Base-by-base conservation (phyloP, 1,140 invertebrate species). In the Acromyrmex echinatior region DNA sequence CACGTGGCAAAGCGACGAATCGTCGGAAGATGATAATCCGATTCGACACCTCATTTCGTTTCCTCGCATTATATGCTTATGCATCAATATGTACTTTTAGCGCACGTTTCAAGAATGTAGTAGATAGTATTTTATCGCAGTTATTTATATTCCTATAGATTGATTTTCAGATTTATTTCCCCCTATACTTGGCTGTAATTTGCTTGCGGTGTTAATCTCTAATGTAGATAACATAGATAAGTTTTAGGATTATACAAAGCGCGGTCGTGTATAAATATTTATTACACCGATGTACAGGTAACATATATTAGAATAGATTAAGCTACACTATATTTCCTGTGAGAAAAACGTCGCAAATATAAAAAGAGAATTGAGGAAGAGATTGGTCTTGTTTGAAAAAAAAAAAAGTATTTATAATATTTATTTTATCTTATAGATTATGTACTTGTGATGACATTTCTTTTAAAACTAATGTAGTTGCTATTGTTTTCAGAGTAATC, bases 61-160 rank as follows among this genome's bases (percentile, higher is more conserved):
- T 82, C 53, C 25, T 78, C 39, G 53, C 56, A 84, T 84, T 84
- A 21, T 51, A 21, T 76, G 80, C 80, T 74, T 76, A 18, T 76
- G 80, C 80, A 84, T 76, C 39, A 10, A 62, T 39, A 81, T 81
- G 25, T 82, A 73, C 7, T 5, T 5, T 58, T 84, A 62, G 28
- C 71, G 70, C 80, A 84, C 80, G 68, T 60, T 35, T 62, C 39
- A 9, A 84, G 56, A 84, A 84, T 84, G 80, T 84, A 74, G 70
- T 76, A 31, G 35, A 66, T 9, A 18, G 70, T 71, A 71, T 5
- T 71, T 71, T 53, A 25, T 62, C 39, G 68, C 12, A 82, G 66
- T 28, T 28, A 74, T 62, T 45, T 82, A 70, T 49, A 21, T 60
- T 21, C 6, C 5, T 62, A 28, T 28, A 62, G 35, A 76, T 14